Base-by-base conservation (phyloP, 2,113 vertebrate genomes). In the Tilapia sparmanii region DNA sequence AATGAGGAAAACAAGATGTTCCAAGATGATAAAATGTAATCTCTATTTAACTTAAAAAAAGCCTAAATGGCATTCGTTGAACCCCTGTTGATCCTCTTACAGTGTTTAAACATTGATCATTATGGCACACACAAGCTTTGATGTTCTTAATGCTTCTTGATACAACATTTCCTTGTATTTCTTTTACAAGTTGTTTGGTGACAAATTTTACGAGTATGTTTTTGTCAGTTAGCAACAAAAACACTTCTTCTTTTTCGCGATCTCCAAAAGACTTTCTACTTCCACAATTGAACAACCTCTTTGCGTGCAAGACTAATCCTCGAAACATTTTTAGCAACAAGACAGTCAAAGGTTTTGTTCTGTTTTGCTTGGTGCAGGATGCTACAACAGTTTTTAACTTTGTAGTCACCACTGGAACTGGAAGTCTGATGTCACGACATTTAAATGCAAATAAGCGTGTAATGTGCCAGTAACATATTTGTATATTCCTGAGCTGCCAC, bases 11-110 rank as follows among this genome's bases (percentile, higher is more conserved):
- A 84, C n/a, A 66, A 80, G 40, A n/a, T 76, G 52, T 83, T 59
- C 42, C 79, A 16, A 83, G n/a, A 86, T 50, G 90, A 93, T 91
- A 84, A 91, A 90, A 50, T 26, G 7, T n/a, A 86, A 87, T 91
- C 91, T 66, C 59, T 80, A 10, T 86, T 80, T 82, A 54, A 80
- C 29, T 91, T 59, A 54, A 53, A 42, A 66, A 79, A 89, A 88
- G 84, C 45, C 59, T 19, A 82, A 29, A 31, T 22, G 13, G 9
- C 24, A 6, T n/a, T 15, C 5, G 19, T 81, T 40, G 7, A 24
- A 18, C 11, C 82, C 12, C 11, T 9, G 18, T 35, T 61, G 10
- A 71, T 86, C 66, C 22, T 11, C 85, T 53, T 45, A 8, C 47
- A 24, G 6, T 82, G 80, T 31, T 54, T 13, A 45, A 79, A 53